Percentiles rank a stretch among this genome's conserved stretches.
Evolutionary conservation across 1,140 invertebrate genomes (phyloP).

Genomic region (Drosophila murphyi): DNA sequence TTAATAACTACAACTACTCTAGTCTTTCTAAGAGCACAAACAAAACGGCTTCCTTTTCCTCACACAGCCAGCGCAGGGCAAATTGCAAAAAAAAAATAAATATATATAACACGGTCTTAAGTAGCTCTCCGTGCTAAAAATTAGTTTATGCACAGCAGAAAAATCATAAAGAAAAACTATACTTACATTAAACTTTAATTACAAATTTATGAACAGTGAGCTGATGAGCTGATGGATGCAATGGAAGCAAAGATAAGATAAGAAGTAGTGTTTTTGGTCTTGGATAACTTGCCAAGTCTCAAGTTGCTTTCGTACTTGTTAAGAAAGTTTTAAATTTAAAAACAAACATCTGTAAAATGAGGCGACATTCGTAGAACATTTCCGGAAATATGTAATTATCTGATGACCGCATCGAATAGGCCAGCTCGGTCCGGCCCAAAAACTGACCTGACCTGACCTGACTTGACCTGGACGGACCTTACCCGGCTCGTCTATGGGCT

Average conservation of each 20-base stretch:
- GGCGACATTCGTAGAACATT: neutral
- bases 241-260: no score
- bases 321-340: neutral
- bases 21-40: neutral
- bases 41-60: neutral
- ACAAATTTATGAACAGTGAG: neutral
- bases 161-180: neutral
- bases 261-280: no score
- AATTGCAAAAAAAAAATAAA: neutral
- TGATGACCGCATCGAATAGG: neutral
- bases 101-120: neutral
- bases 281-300: neutral
- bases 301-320: neutral
- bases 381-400: neutral
- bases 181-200: neutral
- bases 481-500: conserved; percentile 18
- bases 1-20: no score
- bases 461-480: conserved; percentile 2
- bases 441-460: neutral
- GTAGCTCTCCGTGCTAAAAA: neutral
- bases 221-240: no score
- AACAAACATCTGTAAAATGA: neutral
- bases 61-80: neutral
- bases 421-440: neutral
- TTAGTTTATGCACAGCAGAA: neutral